phyloP scores from a whole-genome alignment of 2,888 invertebrate genomes.

The Venustoraphidia nigricollis region DNA sequence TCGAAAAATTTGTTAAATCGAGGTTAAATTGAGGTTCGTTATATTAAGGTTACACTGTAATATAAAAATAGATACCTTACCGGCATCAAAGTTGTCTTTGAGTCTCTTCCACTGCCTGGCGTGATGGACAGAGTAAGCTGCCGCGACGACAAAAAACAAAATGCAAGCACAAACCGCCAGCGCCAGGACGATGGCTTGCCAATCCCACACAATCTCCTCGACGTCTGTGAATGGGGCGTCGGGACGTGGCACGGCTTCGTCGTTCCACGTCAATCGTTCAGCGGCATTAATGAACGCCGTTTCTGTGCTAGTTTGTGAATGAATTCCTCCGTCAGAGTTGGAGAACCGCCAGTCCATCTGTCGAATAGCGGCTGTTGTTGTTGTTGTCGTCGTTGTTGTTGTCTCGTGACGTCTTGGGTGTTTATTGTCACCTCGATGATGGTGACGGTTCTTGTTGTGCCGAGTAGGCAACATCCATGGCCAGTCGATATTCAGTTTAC shows the following conservation, averaged over 20 bases:
- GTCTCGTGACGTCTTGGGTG: not conserved
- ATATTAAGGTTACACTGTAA: no score
- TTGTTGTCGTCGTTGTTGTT: not conserved
- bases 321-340: not conserved
- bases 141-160: slow-evolving; percentile 63
- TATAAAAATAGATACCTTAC: slow-evolving; percentile 31
- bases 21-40: no score
- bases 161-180: slow-evolving; percentile 62
- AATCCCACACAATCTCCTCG: slow-evolving; percentile 45
- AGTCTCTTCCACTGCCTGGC: slow-evolving; percentile 66
- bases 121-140: slow-evolving; percentile 60
- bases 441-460: slow-evolving; percentile 23
- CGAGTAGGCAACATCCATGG: slow-evolving; percentile 32
- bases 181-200: slow-evolving; percentile 56
- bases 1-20: no score
- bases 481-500: slow-evolving; percentile 48
- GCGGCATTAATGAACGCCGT: not conserved
- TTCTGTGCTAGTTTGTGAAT: not conserved
- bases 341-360: slow-evolving; percentile 3
- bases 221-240: slow-evolving; percentile 28
- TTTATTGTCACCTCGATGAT: slow-evolving; percentile 3
- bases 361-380: not conserved
- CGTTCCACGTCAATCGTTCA: not conserved
- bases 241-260: not conserved
- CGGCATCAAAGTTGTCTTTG: slow-evolving; percentile 62